Percentiles rank a stretch among this genome's conserved stretches.
These are phyloP conservation scores for Atta texana DNA, from an alignment of 1,140 invertebrate species.

Conservation along the genomic window DNA sequence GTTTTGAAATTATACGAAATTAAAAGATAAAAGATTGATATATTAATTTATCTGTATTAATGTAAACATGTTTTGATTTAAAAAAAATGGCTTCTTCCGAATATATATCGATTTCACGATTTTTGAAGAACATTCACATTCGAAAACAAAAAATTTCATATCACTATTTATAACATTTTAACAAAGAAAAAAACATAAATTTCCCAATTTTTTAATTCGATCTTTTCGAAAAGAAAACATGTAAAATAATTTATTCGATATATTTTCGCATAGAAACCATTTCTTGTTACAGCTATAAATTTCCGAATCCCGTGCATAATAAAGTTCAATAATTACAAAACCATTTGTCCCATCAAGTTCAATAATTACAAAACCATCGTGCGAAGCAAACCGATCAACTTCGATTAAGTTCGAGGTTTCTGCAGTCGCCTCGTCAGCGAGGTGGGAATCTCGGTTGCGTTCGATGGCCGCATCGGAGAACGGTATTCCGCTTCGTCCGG, in stretches of 20 bases:
- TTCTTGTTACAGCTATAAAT: background rate
- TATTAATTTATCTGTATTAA: background rate
- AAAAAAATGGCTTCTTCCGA: background rate
- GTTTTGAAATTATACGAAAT: background rate
- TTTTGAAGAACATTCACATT: background rate
- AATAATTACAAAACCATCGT: constrained; percentile 13
- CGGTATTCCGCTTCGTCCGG: constrained; percentile 46
- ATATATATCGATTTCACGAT: background rate
- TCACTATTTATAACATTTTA: background rate
- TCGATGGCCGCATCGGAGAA: constrained; percentile 6
- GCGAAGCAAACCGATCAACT: background rate
- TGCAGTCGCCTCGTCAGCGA: constrained; percentile 3
- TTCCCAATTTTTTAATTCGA: background rate
- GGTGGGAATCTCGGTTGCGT: constrained; percentile 22
- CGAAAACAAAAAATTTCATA: background rate
- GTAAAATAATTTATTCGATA: background rate
- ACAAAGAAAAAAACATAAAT: background rate
- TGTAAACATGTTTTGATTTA: background rate
- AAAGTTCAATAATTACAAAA: background rate
- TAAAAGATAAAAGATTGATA: background rate
- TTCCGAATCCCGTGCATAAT: background rate
- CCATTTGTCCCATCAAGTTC: no score
- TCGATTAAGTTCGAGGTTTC: background rate
- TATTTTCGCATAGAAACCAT: background rate
- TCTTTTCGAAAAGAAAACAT: background rate